Evolutionary conservation across 1,140 invertebrate species (phyloP), one percentile per base, ranked within the genome.

Genomic region (Pantala flavescens): DNA sequence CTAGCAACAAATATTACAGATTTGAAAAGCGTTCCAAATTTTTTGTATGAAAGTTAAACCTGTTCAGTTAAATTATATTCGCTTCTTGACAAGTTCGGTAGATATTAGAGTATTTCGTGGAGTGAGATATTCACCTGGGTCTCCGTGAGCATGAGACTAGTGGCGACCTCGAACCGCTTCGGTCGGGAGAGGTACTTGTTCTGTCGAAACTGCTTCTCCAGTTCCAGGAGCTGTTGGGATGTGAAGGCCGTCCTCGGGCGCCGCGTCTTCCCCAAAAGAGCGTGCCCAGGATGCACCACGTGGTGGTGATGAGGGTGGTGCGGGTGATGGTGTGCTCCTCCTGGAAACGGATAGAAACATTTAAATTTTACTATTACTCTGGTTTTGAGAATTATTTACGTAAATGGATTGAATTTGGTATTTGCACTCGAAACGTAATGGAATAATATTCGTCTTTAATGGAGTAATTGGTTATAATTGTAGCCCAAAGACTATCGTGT

Each of bases 141-240:
- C 86, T 99, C 98, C 11, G 96, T 99, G 0, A 99, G 87, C 93
- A 97, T 96, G 72, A 99, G 84, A 70, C 94, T 95, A 23, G 97
- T 98, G 43, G 98, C 98, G 10, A 99, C 97, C 86, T 99, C 97
- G 81, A 98, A 99, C 80, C 98, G 86, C 84, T 98, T 98, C 0
- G 98, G 98, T 79, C 98, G 87, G 36, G 97, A 99, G 23, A 99
- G 88, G 85, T 99, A 99, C 84, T 99, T 99, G 86, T 98, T 99
- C 86, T 98, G 94, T 73, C 95, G 88, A 84, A 99, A 99, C 84
- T 99, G 97, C 83, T 98, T 95, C 84, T 99, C 98, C 79, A 99
- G 84, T 85, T 99, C 97, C 75, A 99, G 86, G 23, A 99, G 88
- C 82, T 99, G 98, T 82, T 99, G 97, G 16, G 93, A 97, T 0